Evolutionary conservation across 2,113 vertebrate species (phyloP), one percentile per base, ranked within the genome.

Genomic region (Triplophysa tibetana): DNA sequence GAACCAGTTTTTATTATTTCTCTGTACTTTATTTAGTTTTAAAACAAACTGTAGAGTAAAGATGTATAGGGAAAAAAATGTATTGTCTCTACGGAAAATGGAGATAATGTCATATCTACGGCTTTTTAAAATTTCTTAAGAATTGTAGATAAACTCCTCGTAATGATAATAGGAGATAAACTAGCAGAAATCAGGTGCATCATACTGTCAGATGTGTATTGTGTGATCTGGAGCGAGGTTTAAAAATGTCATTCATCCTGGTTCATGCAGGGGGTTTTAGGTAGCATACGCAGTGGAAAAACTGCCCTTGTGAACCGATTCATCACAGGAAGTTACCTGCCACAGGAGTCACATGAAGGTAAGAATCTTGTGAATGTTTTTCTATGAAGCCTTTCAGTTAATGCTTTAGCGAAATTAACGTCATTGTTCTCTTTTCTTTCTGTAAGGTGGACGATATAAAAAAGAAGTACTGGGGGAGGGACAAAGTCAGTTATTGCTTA

Each of bases 401-500:
- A 63, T 24, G 12, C 2, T 76, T 52, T 54, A 45, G 26, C 2
- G 13, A 17, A 14, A 0, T 63, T 75, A 56, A 8, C 2, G 4
- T 13, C 26, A 16, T 63, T 24, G 43, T 21, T 11, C 16, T 60
- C 1, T 77, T 50, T 8, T 79, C 45, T 81, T 38, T 66, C 60
- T 60, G 45, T 73, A 91, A 99, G 97, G 95, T 45, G 95, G 94
- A 0, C 93, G 96, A 80, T 95, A 96, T 89, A 99, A 99, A 89
- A 98, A 97, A 66, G 97, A 99, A 87, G 93, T 97, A 83, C 83
- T 92, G 29, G 93, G 97, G 10, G 96, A 99, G 0, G 96, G 96
- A 45, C 96, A 97, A 82, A 97, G 94, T 90, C 92, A 98, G 81
- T 90, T 99, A 72, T 85, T 99, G 84, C 90, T 98, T 85, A 97